Conservation (phyloP, 2,797 vertebrate species). For the Paedocypris micromegethes region DNA sequence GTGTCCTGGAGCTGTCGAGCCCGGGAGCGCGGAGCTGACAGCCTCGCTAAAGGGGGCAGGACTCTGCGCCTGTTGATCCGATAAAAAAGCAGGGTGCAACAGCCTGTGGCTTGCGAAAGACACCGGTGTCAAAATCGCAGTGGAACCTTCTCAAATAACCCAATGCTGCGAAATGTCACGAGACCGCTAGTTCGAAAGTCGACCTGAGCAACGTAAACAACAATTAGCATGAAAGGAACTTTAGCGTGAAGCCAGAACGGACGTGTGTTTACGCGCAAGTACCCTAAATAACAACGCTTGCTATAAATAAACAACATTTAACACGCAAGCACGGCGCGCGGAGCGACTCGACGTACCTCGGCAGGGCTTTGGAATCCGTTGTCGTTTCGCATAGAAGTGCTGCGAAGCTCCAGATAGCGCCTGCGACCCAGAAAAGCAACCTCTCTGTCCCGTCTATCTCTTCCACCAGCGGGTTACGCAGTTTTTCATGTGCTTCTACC, state of each 20-base stretch:
- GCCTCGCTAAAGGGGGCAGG: conserved; percentile 21
- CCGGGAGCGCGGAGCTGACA: conserved; percentile 26
- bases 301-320: conserved; percentile 41
- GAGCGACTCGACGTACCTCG: conserved; percentile 54
- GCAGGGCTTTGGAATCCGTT: conserved; percentile 49
- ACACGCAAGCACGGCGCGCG: neutral
- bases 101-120: conserved; percentile 33
- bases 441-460: conserved; percentile 54
- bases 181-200: neutral
- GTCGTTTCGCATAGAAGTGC: conserved; percentile 59
- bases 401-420: conserved; percentile 53
- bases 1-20: neutral
- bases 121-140: conserved; percentile 33
- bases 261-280: conserved; percentile 61
- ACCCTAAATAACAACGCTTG: conserved; percentile 48
- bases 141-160: neutral
- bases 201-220: neutral
- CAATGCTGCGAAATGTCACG: neutral
- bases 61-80: conserved; percentile 60
- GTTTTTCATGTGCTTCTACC: conserved; percentile 46
- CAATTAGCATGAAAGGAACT: neutral
- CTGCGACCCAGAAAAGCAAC: conserved; percentile 44
- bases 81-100: conserved; percentile 13
- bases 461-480: conserved; percentile 58
- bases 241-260: conserved; percentile 1